Evolutionary conservation across 2,113 vertebrate species (phyloP).

Genomic region (Lonchura striata): DNA sequence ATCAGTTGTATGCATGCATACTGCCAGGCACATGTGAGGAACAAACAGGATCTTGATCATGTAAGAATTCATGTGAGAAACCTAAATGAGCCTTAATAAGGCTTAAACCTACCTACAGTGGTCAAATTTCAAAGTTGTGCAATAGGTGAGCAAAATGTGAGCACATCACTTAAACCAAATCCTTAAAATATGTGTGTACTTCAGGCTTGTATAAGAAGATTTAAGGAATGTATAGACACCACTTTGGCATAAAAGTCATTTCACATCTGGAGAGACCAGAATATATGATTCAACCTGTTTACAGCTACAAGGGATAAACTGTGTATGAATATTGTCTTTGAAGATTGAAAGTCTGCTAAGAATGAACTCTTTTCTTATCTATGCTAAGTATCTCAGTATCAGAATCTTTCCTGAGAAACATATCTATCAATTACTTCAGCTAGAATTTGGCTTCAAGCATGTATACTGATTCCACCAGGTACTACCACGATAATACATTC

Average conservation of each 20-base stretch:
- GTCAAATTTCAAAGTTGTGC: not conserved
- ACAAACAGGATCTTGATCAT: not conserved
- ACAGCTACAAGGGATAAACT: slow-evolving; percentile 4
- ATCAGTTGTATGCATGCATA: not conserved
- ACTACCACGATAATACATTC: not conserved
- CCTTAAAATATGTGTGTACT: not conserved
- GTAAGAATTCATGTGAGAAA: not conserved
- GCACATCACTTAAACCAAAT: not conserved
- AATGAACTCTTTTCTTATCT: not conserved
- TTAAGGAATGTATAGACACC: not conserved
- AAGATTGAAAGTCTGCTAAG: not conserved
- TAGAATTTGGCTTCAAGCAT: not conserved
- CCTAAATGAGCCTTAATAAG: not conserved
- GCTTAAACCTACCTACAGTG: not conserved
- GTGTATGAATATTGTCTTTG: not conserved
- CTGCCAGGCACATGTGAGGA: not conserved
- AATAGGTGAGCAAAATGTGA: not conserved
- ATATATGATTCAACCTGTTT: not conserved
- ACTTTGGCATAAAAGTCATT: not conserved
- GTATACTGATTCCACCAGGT: not conserved
- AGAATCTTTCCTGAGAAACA: not conserved
- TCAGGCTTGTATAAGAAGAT: not conserved
- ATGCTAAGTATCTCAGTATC: not conserved
- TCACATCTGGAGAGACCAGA: not conserved
- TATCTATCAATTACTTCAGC: not conserved